Percentiles rank a stretch among this genome's conserved stretches.
Conservation (phyloP, 1,140 invertebrate genomes). For the Nasonia longicornis region DNA sequence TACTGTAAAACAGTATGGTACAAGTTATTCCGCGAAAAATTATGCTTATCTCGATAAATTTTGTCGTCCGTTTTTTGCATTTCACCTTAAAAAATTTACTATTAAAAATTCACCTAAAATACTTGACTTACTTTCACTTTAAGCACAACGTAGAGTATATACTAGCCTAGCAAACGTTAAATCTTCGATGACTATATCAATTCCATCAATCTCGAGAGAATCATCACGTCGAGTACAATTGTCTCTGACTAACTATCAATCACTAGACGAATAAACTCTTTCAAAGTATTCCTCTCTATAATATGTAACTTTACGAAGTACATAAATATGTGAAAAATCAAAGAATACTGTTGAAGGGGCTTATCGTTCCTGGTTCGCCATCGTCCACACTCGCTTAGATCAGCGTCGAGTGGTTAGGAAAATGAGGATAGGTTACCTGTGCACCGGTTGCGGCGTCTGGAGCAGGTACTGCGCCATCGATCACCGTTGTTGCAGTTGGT, state of each 20-base stretch:
- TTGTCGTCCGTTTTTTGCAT: neutral
- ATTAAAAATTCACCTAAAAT: neutral
- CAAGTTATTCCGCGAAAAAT: neutral
- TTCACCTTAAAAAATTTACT: neutral
- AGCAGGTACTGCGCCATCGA: neutral
- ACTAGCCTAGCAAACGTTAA: neutral
- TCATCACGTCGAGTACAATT: neutral
- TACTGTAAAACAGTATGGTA: neutral
- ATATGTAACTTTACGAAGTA: neutral
- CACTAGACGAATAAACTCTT: neutral
- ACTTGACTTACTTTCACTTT: neutral
- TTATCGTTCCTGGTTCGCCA: neutral
- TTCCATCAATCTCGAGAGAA: too few species aligned
- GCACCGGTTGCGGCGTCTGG: slow-evolving; percentile 59
- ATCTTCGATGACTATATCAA: neutral
- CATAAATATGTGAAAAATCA: neutral
- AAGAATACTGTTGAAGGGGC: neutral
- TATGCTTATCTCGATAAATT: neutral
- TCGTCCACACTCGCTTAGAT: slow-evolving; percentile 48
- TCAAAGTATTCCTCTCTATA: neutral
- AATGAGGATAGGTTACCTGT: slow-evolving; percentile 67
- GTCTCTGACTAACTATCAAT: neutral
- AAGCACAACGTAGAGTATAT: neutral
- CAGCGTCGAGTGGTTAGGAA: slow-evolving; percentile 65
- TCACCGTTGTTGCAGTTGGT: slow-evolving; percentile 40